Evolutionary conservation across 2,888 invertebrate species (phyloP), one percentile per base, ranked within the genome.

Genomic region (Ptilodon capucinus): DNA sequence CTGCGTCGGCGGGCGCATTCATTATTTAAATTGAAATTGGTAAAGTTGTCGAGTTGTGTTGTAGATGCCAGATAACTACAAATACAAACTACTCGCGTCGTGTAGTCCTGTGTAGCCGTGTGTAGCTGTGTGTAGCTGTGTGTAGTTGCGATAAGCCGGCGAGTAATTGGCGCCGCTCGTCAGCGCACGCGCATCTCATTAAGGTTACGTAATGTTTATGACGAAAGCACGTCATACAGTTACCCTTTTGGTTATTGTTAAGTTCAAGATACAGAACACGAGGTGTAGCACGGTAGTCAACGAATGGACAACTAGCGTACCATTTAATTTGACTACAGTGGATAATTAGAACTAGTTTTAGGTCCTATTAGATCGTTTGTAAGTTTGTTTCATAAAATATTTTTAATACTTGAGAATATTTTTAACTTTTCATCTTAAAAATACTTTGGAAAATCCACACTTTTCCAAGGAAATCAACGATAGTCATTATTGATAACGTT

Each of bases 11-110:
- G 32, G 40, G 11, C 30, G 13, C 17, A 16, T n/a, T 36, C 41
- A 46, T 47, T 47, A 40, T 47, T 38, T 11, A 14, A 34, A 16
- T 16, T 14, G 7, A 16, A 46, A 17, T 21, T 14, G 8, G 39
- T 38, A 38, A 41, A 19, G 2, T 40, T 14, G 16, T 16, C 40
- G 43, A 18, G 32, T n/a, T n/a, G n/a, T 4, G 18, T 19, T 30
- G 25, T 40, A 44, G 39, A 48, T 45, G 28, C 28, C 28, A 11
- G 28, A 28, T 28, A 11, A 0, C 28, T 28, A 11, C 28, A 28
- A 4, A 28, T 7, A 21, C n/a, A 4, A 11, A 21, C n/a, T n/a
- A 11, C 28, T 4, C n/a, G 28, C 28, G 11, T n/a, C 11, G 28
- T 28, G 28, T n/a, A 28, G 28, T 28, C 28, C 8, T 8, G 6